Conservation (phyloP, 2,888 invertebrate genomes). For the Catocala fraxini region DNA sequence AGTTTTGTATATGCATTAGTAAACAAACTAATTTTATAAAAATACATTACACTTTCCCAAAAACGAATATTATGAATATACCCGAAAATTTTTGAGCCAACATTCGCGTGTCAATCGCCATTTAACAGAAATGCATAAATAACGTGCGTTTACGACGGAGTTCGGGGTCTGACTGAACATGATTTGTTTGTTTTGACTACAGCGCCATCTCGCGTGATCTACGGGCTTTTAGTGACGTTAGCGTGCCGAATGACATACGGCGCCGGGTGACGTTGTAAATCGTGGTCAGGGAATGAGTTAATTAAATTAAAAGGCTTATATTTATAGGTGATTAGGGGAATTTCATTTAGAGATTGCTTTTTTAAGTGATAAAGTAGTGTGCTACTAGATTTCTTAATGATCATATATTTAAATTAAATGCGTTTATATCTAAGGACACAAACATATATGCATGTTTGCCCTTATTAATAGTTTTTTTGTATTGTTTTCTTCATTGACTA, state of each 20-base stretch:
- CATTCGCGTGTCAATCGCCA: constrained; percentile 54
- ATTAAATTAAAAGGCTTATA: constrained; percentile 49
- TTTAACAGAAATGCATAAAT: constrained; percentile 53
- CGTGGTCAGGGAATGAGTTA: constrained; percentile 44
- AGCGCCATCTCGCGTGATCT: constrained; percentile 74
- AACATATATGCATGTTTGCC: too few species aligned
- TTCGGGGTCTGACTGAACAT: constrained; percentile 59
- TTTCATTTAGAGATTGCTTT: constrained; percentile 10
- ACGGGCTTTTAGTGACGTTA: constrained; percentile 58
- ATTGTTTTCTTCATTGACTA: too few species aligned
- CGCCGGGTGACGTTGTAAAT: constrained; percentile 35
- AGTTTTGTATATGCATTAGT: too few species aligned
- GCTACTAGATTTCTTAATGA: neutral
- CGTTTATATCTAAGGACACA: neutral
- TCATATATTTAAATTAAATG: neutral
- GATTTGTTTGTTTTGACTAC: constrained; percentile 72
- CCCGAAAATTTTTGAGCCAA: constrained; percentile 29
- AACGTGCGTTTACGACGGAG: constrained; percentile 51
- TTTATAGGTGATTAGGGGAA: constrained; percentile 20
- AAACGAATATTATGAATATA: constrained; percentile 11
- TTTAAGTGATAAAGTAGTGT: constrained; percentile 2
- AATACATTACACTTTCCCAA: constrained; percentile 1
- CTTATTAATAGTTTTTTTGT: too few species aligned
- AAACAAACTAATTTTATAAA: neutral
- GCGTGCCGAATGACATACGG: constrained; percentile 49